Percentiles rank a stretch among this genome's conserved stretches.
Conservation (phyloP, 2,113 vertebrate species). For the Phrynosoma platyrhinos region DNA sequence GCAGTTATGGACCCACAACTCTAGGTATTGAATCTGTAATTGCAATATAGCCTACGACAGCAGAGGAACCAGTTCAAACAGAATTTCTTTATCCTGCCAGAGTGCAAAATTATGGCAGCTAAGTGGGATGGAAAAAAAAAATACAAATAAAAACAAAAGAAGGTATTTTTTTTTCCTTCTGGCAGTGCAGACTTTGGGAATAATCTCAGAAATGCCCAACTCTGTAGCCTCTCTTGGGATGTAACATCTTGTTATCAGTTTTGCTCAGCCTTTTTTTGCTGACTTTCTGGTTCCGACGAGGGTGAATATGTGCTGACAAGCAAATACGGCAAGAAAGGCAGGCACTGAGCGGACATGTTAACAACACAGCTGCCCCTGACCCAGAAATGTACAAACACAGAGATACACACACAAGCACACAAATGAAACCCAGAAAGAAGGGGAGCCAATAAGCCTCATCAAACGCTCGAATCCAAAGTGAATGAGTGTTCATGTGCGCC, state of each 20-base stretch:
- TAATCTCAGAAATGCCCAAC: not conserved
- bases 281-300: not conserved
- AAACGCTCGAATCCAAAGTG: not conserved
- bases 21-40: too few species aligned
- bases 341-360: not conserved
- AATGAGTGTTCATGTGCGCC: not conserved
- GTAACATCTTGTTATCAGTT: constrained; percentile 14
- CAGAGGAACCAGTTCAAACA: not conserved
- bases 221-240: not conserved
- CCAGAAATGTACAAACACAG: not conserved
- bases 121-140: not conserved
- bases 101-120: not conserved
- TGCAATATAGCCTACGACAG: not conserved
- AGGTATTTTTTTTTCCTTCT: not conserved
- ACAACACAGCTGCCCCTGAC: not conserved
- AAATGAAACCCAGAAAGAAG: not conserved
- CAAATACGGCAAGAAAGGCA: not conserved
- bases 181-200: constrained; percentile 2
- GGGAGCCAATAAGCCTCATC: accelerated
- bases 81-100: too few species aligned
- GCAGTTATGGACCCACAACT: too few species aligned
- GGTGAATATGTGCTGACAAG: constrained; percentile 19
- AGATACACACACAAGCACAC: not conserved
- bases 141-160: too few species aligned
- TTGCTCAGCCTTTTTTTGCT: not conserved